Base-by-base conservation (phyloP, 1,140 invertebrate genomes). In the Polyergus mexicanus region DNA sequence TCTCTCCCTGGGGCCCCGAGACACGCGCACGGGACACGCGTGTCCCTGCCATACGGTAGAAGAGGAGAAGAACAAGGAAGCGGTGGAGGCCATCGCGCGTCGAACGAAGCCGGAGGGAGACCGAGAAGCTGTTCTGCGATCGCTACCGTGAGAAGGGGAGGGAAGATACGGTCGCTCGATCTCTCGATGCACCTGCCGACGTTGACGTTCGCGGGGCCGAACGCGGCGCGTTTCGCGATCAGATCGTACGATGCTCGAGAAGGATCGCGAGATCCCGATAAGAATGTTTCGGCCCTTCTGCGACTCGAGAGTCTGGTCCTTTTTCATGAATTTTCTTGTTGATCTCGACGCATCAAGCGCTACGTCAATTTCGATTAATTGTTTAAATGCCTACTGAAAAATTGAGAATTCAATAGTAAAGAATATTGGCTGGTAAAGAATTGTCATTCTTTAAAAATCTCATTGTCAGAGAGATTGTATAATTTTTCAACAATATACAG, bases 151-250 rank as follows among this genome's bases (percentile, higher is more conserved):
- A 25, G 19, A 47, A 22, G 69, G 54, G n/a, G 16, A 44, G 77
- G 85, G 58, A 88, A 85, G 86, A 89, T 87, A 72, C 77, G 47
- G 51, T 72, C 47, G 86, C 32, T 66, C 63, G 62, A 68, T 62
- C 66, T 87, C 86, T 84, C 72, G 77, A 51, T 88, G 89, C 89
- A 90, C 88, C 89, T 90, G 89, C 86, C 86, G 72, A 56, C 78
- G 77, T 66, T 86, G 75, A 87, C 78, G 88, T 84, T 56, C 11
- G 62, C 62, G 66, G 32, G 32, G 66, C 71, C 63, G 65, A 65
- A 58, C 62, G 72, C n/a, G n/a, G n/a, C n/a, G n/a, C 68, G 86
- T 80, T 80, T 65, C 76, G 76, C 76, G 60, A 68, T 80, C 63
- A 38, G 63, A 47, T 22, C 47, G 44, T 66, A 51, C 75, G 63